Percentiles rank a stretch among this genome's conserved stretches.
phyloP scores from a whole-genome alignment of 2,888 invertebrate species.

The Ecliptopera silaceata region DNA sequence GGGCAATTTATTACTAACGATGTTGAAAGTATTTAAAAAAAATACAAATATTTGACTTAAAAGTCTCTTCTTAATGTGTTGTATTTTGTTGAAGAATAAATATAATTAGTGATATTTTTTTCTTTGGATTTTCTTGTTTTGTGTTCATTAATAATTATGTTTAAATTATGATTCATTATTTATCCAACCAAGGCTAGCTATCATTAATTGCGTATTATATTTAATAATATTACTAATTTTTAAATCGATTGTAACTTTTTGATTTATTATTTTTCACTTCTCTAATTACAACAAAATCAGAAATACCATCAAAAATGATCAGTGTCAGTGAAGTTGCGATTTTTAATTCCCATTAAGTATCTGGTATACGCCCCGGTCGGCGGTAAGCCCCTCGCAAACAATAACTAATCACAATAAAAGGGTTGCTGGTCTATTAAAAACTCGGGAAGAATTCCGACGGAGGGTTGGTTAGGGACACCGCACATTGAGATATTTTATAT shows the following conservation, averaged over 20 bases:
- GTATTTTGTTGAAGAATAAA: too few species aligned
- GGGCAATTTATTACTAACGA: not conserved
- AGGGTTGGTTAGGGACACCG: slow-evolving; percentile 53
- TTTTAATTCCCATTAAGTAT: slow-evolving; percentile 67
- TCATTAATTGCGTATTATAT: too few species aligned
- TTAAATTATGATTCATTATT: too few species aligned
- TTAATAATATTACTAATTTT: too few species aligned
- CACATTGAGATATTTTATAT: slow-evolving; percentile 33
- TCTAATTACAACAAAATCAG: slow-evolving; percentile 25
- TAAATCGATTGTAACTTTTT: too few species aligned
- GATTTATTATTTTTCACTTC: slow-evolving; percentile 17
- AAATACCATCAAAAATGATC: slow-evolving; percentile 48
- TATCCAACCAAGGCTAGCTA: too few species aligned
- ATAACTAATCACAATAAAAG: slow-evolving; percentile 82
- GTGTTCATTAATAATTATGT: too few species aligned
- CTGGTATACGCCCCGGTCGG: slow-evolving; percentile 24
- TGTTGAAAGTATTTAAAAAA: too few species aligned
- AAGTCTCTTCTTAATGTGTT: too few species aligned
- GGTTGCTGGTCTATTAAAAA: slow-evolving; percentile 82
- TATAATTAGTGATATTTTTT: too few species aligned
- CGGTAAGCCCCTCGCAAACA: slow-evolving; percentile 60
- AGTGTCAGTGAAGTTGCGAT: slow-evolving; percentile 56
- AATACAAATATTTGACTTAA: too few species aligned
- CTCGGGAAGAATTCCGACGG: slow-evolving; percentile 71
- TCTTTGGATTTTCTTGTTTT: too few species aligned